Conservation (phyloP, 2,113 vertebrate species). For the Pantherophis guttatus region DNA sequence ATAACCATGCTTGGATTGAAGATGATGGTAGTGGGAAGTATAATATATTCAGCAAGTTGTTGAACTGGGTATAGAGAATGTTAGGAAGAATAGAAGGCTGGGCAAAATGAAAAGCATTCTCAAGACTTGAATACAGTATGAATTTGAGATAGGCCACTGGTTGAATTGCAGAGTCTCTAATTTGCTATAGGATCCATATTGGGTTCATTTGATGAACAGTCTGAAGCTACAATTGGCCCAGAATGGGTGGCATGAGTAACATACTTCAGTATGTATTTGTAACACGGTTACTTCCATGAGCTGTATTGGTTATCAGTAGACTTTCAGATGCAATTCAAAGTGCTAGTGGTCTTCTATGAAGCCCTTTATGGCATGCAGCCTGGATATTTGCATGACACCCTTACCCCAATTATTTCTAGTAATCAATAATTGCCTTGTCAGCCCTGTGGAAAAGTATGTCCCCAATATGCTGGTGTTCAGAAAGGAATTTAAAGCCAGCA, state of each 20-base stretch:
- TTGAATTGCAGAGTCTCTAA: background rate
- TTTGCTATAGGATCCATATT: background rate
- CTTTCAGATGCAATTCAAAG: background rate
- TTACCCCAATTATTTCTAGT: background rate
- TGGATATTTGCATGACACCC: background rate
- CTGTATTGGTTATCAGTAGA: background rate
- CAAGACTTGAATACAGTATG: background rate
- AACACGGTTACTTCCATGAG: background rate
- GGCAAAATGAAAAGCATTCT: background rate
- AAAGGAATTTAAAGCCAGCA: background rate
- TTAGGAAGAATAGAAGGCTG: background rate
- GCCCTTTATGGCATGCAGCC: background rate
- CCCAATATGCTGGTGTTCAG: background rate
- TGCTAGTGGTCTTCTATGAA: background rate
- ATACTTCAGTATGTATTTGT: background rate
- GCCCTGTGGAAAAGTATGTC: background rate
- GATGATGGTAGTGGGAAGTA: background rate
- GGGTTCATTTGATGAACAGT: background rate
- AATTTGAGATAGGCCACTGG: background rate
- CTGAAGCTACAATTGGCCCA: background rate
- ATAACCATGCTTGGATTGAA: background rate
- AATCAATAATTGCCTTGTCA: background rate
- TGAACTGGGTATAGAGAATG: background rate
- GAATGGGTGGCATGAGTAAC: background rate
- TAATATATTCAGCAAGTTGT: background rate